Evolutionary conservation across 1,140 invertebrate genomes (phyloP).

Genomic region (Scaptomyza graminum): DNA sequence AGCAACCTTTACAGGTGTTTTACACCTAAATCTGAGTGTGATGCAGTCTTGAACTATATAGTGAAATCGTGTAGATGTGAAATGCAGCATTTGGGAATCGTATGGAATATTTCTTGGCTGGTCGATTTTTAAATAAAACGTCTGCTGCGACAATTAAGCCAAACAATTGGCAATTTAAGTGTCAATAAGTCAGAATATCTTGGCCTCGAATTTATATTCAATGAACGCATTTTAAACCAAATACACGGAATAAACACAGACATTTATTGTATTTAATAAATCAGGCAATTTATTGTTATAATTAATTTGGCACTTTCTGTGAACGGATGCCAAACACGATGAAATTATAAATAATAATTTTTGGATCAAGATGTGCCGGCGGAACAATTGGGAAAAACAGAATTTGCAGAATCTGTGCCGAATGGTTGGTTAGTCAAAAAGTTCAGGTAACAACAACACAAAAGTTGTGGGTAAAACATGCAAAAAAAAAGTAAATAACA

Average conservation of each 20-base stretch:
- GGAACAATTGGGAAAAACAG: neutral
- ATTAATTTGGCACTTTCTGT: slow-evolving; percentile 21
- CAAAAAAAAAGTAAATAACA: slow-evolving; percentile 49
- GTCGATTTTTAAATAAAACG: slow-evolving; percentile 19
- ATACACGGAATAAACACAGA: slow-evolving; percentile 37
- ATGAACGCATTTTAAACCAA: slow-evolving; percentile 22
- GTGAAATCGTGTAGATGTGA: too few relatives aligned
- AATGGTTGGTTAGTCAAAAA: neutral
- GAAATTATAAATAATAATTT: slow-evolving; percentile 13
- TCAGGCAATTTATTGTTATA: slow-evolving; percentile 52
- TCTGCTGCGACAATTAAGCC: slow-evolving; percentile 58
- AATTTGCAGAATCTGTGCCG: neutral
- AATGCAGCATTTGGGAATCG: too few relatives aligned
- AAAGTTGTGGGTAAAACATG: slow-evolving; percentile 8
- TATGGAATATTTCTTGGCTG: neutral
- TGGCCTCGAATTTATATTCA: slow-evolving; percentile 35
- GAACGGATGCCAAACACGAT: neutral
- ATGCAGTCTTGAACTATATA: too few relatives aligned
- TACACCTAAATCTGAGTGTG: too few relatives aligned
- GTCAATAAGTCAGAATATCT: slow-evolving; percentile 63
- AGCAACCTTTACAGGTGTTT: too few relatives aligned
- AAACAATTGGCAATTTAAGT: slow-evolving; percentile 45
- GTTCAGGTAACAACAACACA: neutral
- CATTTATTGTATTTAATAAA: slow-evolving; percentile 57
- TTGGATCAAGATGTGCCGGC: neutral